phyloP scores from a whole-genome alignment of 2,888 invertebrate genomes.

The Agrotis clavis region DNA sequence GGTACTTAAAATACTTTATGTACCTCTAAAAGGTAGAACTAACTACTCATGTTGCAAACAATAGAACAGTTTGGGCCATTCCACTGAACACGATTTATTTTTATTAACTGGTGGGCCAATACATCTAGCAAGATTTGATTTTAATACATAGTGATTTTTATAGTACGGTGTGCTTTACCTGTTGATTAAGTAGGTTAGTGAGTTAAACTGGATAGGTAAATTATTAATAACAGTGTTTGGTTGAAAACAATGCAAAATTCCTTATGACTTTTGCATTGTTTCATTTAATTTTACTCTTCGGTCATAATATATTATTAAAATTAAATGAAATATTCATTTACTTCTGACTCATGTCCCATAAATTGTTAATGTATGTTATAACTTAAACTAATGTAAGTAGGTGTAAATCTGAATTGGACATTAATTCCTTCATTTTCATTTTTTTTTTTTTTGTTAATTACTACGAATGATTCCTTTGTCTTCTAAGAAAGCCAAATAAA shows the following conservation, averaged over 20 bases:
- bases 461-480: background rate
- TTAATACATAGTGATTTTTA: background rate
- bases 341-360: too few relatives aligned
- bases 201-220: background rate
- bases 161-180: background rate
- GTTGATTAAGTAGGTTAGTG: background rate
- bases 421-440: too few relatives aligned
- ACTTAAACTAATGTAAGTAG: too few relatives aligned
- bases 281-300: too few relatives aligned
- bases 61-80: background rate
- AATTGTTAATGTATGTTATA: too few relatives aligned
- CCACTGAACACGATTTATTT: background rate
- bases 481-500: background rate
- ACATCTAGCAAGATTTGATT: background rate
- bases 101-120: conserved; percentile 2
- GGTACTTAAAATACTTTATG: background rate
- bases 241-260: background rate
- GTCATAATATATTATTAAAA: too few relatives aligned
- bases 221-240: background rate
- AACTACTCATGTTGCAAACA: conserved; percentile 3
- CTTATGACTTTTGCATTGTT: too few relatives aligned
- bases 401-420: too few relatives aligned
- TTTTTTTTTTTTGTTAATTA: background rate
- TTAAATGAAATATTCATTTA: too few relatives aligned
- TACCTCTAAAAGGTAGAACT: conserved; percentile 2